A percentile compares a stretch with the other conserved stretches of the same genome.
Evolutionary conservation across 2,113 vertebrate genomes (phyloP).

Genomic region (Peucedramus taeniatus): DNA sequence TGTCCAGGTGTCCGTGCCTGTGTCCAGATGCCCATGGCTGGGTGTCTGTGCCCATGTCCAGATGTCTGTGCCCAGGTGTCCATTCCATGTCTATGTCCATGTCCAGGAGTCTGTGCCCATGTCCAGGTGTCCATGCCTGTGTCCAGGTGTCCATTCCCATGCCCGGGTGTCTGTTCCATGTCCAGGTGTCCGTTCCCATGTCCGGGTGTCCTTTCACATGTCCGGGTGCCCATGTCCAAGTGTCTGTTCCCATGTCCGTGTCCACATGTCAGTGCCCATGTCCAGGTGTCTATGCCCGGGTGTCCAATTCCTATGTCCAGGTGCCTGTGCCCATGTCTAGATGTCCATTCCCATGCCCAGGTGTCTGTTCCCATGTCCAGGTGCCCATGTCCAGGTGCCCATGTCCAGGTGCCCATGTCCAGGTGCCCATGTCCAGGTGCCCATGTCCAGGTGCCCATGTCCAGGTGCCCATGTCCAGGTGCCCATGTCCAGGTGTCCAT

Average conservation of each 20-base stretch:
- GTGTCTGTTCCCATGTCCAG: fast-evolving
- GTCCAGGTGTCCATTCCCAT: fast-evolving
- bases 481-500: not conserved
- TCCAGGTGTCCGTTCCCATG: fast-evolving
- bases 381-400: fast-evolving
- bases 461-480: not conserved
- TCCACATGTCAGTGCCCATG: fast-evolving
- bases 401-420: not conserved
- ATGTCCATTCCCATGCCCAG: fast-evolving
- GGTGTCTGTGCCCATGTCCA: fast-evolving
- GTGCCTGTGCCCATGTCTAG: not conserved
- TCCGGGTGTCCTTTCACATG: not conserved
- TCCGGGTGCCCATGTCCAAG: fast-evolving
- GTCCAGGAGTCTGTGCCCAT: not conserved
- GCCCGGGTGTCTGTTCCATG: too few species aligned
- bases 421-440: not conserved
- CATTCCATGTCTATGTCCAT: too few species aligned
- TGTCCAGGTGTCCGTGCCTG: not conserved
- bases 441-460: fast-evolving
- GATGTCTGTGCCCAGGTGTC: not conserved
- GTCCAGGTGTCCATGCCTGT: too few species aligned
- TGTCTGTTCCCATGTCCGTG: fast-evolving
- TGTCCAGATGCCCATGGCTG: too few species aligned
- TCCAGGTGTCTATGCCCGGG: not conserved
- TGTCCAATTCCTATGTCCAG: fast-evolving